Conservation (phyloP, 2,797 vertebrate genomes). For the Aeoliscus strigatus region DNA sequence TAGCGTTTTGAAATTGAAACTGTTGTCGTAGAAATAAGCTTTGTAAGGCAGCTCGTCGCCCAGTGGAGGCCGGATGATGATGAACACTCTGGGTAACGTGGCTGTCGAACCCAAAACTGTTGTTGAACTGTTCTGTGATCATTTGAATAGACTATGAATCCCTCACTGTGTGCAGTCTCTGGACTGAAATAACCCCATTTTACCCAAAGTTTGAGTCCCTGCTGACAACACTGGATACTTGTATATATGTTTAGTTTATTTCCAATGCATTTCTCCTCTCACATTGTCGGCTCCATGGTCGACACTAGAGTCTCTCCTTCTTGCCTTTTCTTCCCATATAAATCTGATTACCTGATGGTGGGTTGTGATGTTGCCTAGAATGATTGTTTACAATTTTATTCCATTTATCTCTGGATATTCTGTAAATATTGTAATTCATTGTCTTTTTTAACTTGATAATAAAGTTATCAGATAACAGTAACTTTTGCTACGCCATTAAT, state of each 20-base stretch:
- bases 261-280: constrained; percentile 67
- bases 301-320: constrained; percentile 76
- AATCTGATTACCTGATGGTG: constrained; percentile 80
- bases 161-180: constrained; percentile 66
- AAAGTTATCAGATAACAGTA: constrained; percentile 89
- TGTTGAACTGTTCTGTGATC: constrained; percentile 59
- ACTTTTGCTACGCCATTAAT: neutral
- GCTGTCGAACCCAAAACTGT: constrained; percentile 54
- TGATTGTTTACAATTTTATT: constrained; percentile 95
- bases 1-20: constrained; percentile 62
- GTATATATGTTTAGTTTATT: constrained; percentile 78
- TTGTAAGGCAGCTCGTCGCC: constrained; percentile 60
- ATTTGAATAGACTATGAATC: constrained; percentile 63
- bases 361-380: constrained; percentile 91
- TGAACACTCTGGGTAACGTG: constrained; percentile 49
- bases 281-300: constrained; percentile 76
- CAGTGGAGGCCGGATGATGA: constrained; percentile 29
- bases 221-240: constrained; percentile 81
- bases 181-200: constrained; percentile 55
- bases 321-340: constrained; percentile 79
- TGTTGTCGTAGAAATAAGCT: constrained; percentile 69
- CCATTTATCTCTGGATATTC: constrained; percentile 90
- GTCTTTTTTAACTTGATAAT: constrained; percentile 99
- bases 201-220: constrained; percentile 63
- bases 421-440: constrained; percentile 99